Percentiles rank a stretch among this genome's conserved stretches.
phyloP scores from a whole-genome alignment of 2,888 invertebrate species.

The Pecten maximus region DNA sequence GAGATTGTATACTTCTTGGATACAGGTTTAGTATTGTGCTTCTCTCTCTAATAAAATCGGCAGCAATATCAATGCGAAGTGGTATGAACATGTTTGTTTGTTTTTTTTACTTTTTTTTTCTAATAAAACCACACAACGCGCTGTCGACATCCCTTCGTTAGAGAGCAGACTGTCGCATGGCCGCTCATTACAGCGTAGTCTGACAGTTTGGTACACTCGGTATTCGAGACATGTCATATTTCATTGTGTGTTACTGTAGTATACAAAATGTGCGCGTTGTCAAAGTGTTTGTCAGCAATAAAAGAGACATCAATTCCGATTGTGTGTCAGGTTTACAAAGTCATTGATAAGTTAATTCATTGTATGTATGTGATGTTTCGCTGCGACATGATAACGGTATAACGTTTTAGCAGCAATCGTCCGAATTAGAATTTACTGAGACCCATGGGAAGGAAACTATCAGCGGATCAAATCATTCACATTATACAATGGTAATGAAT shows the following conservation, averaged over 20 bases:
- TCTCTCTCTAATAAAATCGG: too few relatives aligned
- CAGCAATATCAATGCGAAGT: too few relatives aligned
- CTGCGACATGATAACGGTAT: background rate
- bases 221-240: background rate
- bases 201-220: background rate
- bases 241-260: background rate
- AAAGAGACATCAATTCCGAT: background rate
- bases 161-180: background rate
- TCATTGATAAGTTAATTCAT: background rate
- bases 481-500: too few relatives aligned
- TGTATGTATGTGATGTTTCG: background rate
- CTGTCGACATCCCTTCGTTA: background rate
- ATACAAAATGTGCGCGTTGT: slow-evolving; percentile 1
- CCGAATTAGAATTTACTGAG: background rate
- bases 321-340: background rate
- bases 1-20: too few relatives aligned
- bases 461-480: too few relatives aligned
- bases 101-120: background rate
- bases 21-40: too few relatives aligned
- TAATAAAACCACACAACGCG: background rate
- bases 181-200: background rate
- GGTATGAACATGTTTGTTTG: too few relatives aligned
- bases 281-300: background rate
- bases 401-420: background rate
- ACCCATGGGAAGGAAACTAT: too few relatives aligned